A percentile compares a stretch with the other conserved stretches of the same genome.
Conservation (phyloP, 2,888 invertebrate genomes). For the Cephus pygmeus region DNA sequence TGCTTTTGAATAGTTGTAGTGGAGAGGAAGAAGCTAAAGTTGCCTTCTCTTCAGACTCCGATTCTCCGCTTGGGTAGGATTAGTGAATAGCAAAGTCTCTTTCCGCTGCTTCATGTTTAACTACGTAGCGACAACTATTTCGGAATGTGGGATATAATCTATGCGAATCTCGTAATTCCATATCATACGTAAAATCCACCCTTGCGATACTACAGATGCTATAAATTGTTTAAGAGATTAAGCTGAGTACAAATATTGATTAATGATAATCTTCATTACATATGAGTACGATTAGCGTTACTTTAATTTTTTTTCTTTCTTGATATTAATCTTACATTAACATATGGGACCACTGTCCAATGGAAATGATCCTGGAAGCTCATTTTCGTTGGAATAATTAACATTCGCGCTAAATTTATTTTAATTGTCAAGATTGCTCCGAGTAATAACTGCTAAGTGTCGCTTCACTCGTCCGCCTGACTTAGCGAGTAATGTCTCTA, state of each 20-base stretch:
- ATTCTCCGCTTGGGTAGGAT: background rate
- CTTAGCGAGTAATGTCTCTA: background rate
- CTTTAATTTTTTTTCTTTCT: background rate
- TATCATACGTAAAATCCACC: too few species aligned
- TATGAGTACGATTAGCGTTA: background rate
- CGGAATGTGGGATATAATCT: background rate
- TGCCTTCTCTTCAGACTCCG: background rate
- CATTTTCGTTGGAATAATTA: slow-evolving; percentile 42
- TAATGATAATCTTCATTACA: background rate
- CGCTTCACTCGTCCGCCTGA: slow-evolving; percentile 26
- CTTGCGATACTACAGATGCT: too few species aligned
- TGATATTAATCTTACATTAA: background rate
- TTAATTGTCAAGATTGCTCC: slow-evolving; percentile 59
- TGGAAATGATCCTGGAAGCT: slow-evolving; percentile 34
- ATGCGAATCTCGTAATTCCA: background rate
- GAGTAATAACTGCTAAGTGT: slow-evolving; percentile 59
- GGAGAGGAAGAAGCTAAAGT: slow-evolving; percentile 1
- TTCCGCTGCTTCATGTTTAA: background rate
- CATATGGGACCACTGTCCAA: slow-evolving; percentile 23
- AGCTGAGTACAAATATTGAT: too few species aligned
- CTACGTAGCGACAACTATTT: background rate
- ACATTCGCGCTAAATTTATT: slow-evolving; percentile 58
- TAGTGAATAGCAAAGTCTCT: background rate
- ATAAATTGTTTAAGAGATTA: too few species aligned
- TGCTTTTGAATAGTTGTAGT: slow-evolving; percentile 4